Percentiles rank a stretch among this genome's conserved stretches.
Evolutionary conservation across 2,797 vertebrate species (phyloP).

Genomic region (Oreortyx pictus): DNA sequence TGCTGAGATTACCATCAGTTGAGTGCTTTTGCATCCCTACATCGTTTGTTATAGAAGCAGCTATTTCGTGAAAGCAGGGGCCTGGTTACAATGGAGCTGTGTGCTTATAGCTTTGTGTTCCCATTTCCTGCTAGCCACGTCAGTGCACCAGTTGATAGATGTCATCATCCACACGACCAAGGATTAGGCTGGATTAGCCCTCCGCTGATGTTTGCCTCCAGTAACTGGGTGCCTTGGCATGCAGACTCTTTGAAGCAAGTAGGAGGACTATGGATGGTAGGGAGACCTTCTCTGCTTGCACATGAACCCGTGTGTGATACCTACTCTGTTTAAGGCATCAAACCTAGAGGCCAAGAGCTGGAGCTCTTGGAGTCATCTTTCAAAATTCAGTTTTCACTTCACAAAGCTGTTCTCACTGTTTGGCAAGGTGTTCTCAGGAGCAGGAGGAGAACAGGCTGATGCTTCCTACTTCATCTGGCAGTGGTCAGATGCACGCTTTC

Average conservation of each 20-base stretch:
- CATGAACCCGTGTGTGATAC: accelerated
- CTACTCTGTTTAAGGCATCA: background rate
- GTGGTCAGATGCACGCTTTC: background rate
- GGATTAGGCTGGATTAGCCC: constrained; percentile 5
- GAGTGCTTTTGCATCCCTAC: background rate
- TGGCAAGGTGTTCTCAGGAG: background rate
- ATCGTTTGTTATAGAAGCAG: background rate
- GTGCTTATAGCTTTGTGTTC: background rate
- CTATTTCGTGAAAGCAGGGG: background rate
- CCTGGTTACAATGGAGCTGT: background rate
- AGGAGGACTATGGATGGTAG: background rate
- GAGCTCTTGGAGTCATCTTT: background rate
- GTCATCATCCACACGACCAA: background rate
- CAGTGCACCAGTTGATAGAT: background rate
- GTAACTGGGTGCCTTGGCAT: background rate
- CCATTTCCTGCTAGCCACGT: background rate
- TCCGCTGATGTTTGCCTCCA: background rate
- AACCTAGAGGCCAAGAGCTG: background rate
- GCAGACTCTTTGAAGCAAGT: background rate
- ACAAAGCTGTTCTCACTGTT: background rate
- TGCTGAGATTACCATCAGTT: background rate
- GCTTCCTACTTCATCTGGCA: background rate
- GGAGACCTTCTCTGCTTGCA: background rate
- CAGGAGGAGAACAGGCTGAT: background rate
- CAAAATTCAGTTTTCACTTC: background rate